These are phyloP conservation scores for Hydrotaea diabolus DNA, from an alignment of 2,888 invertebrate species.

Conservation along the genomic window DNA sequence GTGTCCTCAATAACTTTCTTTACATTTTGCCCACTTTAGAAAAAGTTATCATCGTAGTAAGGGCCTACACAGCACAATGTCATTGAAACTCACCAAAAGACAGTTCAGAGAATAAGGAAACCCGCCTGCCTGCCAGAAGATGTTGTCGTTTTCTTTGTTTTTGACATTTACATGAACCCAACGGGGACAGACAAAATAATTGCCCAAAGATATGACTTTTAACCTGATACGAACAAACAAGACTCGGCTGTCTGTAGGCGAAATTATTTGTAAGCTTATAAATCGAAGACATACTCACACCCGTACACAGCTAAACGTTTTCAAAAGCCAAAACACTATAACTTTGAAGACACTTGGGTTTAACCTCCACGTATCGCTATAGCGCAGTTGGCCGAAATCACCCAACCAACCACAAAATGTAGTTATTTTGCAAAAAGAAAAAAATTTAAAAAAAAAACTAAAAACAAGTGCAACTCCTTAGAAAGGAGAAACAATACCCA, in stretches of 20 bases:
- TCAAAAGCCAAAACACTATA: conserved; percentile 73
- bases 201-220: conserved; percentile 38
- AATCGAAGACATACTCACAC: neutral
- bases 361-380: conserved; percentile 78
- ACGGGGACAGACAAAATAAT: conserved; percentile 26
- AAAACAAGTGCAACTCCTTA: neutral
- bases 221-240: conserved; percentile 21
- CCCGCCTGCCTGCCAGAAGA: neutral
- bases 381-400: conserved; percentile 74
- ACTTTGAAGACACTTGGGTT: conserved; percentile 75
- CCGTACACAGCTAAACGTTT: no score
- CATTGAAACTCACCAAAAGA: no score
- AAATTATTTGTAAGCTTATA: neutral
- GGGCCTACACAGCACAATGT: no score
- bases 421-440: neutral
- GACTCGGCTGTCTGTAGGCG: neutral
- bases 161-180: conserved; percentile 16
- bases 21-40: no score
- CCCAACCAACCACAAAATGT: conserved; percentile 31
- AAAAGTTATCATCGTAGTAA: no score
- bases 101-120: no score
- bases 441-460: no score
- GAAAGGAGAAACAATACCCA: neutral
- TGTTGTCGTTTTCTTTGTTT: neutral
- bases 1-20: no score